Conservation (phyloP, 2,797 vertebrate species). For the Rhabdophis nuchalis region DNA sequence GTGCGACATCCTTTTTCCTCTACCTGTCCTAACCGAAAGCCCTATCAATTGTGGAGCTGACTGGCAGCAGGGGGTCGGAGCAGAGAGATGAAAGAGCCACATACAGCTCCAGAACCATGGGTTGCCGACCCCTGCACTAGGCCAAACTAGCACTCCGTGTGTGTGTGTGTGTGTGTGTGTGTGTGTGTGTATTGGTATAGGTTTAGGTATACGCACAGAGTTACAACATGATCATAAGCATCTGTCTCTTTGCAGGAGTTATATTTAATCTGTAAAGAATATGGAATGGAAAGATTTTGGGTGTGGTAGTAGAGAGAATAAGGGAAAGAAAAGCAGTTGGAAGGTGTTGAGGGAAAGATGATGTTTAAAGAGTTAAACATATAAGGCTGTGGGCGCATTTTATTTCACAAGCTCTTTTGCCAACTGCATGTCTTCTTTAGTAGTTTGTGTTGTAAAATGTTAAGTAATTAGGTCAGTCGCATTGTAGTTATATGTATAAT, state of each 20-base stretch:
- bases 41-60: too few species aligned
- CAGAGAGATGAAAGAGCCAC: too few species aligned
- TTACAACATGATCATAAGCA: too few species aligned
- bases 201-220: neutral
- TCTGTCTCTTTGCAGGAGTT: neutral
- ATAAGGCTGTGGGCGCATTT: neutral
- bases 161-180: too few species aligned
- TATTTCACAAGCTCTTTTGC: constrained; percentile 31
- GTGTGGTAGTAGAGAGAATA: neutral
- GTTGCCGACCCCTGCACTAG: too few species aligned
- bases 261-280: constrained; percentile 1
- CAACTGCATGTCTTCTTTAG: constrained; percentile 67
- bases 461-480: constrained; percentile 72
- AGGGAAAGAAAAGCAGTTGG: constrained; percentile 2
- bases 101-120: too few species aligned
- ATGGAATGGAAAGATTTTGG: constrained; percentile 1
- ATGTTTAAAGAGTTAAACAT: constrained; percentile 17
- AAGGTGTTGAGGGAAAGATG: constrained; percentile 13
- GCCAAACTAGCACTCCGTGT: too few species aligned
- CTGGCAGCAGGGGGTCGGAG: too few species aligned
- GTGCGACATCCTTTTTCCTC: too few species aligned
- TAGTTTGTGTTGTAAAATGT: constrained; percentile 66
- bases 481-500: constrained; percentile 72
- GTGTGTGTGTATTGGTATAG: neutral
- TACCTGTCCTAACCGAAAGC: too few species aligned